These are phyloP conservation scores for Hipparchia semele DNA, from an alignment of 2,888 invertebrate genomes.

Conservation along the genomic window DNA sequence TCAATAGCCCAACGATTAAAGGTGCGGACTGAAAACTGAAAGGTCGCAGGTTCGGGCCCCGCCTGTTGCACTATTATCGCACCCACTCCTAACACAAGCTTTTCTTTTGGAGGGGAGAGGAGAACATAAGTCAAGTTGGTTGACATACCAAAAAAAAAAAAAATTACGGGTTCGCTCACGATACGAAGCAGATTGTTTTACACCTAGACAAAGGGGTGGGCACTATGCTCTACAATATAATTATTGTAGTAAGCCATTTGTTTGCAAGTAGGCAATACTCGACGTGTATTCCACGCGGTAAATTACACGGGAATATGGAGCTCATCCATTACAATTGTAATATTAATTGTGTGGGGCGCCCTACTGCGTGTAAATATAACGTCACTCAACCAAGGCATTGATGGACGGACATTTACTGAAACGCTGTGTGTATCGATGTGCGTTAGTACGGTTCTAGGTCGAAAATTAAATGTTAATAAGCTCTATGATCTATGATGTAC, in stretches of 20 bases:
- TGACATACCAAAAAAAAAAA: no score
- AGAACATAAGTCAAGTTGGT: no score
- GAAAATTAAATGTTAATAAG: conserved; percentile 37
- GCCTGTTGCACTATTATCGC: no score
- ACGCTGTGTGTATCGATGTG: conserved; percentile 5
- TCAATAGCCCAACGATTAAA: no score
- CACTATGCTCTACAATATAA: background rate
- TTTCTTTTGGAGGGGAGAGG: no score
- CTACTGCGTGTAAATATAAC: conserved; percentile 60
- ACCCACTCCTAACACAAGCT: no score
- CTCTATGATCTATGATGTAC: conserved; percentile 47
- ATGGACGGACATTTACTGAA: conserved; percentile 33
- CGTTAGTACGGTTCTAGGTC: conserved; percentile 20
- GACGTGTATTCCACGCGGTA: conserved; percentile 38
- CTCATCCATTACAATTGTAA: conserved; percentile 50
- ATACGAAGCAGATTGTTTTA: no score
- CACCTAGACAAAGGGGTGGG: no score
- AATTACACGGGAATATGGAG: conserved; percentile 42
- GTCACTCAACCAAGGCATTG: conserved; percentile 55
- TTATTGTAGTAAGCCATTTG: conserved; percentile 37
- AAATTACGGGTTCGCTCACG: no score
- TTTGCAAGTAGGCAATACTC: conserved; percentile 37
- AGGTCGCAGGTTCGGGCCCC: no score
- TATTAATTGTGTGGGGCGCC: conserved; percentile 64
- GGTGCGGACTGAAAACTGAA: no score